Evolutionary conservation across 2,888 invertebrate genomes (phyloP).

Genomic region (Ectemnius lituratus): DNA sequence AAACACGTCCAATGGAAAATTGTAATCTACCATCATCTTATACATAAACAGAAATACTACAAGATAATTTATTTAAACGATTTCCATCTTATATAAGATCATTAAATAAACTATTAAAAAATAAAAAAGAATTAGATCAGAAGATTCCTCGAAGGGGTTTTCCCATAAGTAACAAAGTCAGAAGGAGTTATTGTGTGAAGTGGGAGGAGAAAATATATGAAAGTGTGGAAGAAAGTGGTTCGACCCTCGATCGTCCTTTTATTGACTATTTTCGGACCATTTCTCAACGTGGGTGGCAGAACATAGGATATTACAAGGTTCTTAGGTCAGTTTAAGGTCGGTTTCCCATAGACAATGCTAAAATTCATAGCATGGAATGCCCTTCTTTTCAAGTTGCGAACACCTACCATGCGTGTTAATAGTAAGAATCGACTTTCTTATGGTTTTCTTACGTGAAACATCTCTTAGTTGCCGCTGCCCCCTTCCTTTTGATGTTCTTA

Average conservation of each 20-base stretch:
- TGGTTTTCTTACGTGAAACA: slow-evolving; percentile 31
- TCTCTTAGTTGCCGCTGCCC: slow-evolving; percentile 40
- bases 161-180: too few relatives aligned
- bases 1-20: too few relatives aligned
- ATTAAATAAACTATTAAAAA: slow-evolving; percentile 13
- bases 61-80: too few relatives aligned
- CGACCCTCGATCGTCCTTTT: slow-evolving; percentile 39
- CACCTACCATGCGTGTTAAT: slow-evolving; percentile 42
- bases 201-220: slow-evolving; percentile 40
- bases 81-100: slow-evolving; percentile 5
- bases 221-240: slow-evolving; percentile 37
- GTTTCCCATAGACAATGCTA: slow-evolving; percentile 51
- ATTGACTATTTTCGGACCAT: slow-evolving; percentile 31
- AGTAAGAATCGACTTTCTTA: neutral
- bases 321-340: slow-evolving; percentile 50
- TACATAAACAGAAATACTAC: too few relatives aligned
- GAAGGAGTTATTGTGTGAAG: neutral
- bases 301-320: slow-evolving; percentile 38
- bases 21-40: too few relatives aligned
- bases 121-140: neutral
- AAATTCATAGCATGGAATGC: slow-evolving; percentile 33
- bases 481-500: slow-evolving; percentile 48
- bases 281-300: slow-evolving; percentile 54
- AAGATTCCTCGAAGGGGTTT: too few relatives aligned
- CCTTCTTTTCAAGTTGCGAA: slow-evolving; percentile 52